A percentile compares a stretch with the other conserved stretches of the same genome.
These are phyloP conservation scores for Falco berigora DNA, from an alignment of 2,797 vertebrate genomes.

Conservation along the genomic window DNA sequence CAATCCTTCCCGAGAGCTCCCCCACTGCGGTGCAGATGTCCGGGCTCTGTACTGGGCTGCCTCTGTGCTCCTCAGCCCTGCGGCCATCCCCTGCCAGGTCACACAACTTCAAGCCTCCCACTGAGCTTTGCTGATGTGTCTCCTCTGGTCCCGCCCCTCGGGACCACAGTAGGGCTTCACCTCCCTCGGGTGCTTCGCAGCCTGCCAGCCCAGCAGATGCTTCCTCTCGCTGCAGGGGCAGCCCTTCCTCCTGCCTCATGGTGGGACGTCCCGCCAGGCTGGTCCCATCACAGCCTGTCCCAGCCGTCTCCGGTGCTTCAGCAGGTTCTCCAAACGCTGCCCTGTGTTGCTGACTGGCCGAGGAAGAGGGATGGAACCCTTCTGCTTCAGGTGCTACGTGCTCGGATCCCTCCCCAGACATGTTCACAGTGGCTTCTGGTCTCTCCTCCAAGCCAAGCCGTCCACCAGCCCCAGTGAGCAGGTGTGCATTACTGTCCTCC, in stretches of 20 bases:
- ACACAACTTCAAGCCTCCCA: neutral
- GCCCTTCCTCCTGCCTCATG: neutral
- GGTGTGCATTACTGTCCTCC: neutral
- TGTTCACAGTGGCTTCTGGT: neutral
- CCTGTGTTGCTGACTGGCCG: neutral
- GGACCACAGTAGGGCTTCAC: neutral
- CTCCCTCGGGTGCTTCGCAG: neutral
- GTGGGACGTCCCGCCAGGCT: neutral
- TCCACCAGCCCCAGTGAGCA: neutral
- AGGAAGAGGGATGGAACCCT: neutral
- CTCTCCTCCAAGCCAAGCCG: neutral
- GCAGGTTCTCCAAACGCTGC: neutral
- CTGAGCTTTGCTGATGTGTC: neutral
- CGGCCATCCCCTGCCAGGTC: neutral
- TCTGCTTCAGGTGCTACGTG: neutral
- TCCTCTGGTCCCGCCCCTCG: neutral
- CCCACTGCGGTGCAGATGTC: neutral
- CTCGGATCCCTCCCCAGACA: neutral
- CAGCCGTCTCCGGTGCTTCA: neutral
- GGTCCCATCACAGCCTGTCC: neutral
- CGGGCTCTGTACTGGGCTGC: neutral
- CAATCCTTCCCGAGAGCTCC: neutral
- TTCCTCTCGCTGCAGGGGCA: neutral
- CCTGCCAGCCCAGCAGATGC: neutral
- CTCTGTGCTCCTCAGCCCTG: neutral